Evolutionary conservation across 2,888 invertebrate genomes (phyloP).

Genomic region (Zhuqinia jingwanae): DNA sequence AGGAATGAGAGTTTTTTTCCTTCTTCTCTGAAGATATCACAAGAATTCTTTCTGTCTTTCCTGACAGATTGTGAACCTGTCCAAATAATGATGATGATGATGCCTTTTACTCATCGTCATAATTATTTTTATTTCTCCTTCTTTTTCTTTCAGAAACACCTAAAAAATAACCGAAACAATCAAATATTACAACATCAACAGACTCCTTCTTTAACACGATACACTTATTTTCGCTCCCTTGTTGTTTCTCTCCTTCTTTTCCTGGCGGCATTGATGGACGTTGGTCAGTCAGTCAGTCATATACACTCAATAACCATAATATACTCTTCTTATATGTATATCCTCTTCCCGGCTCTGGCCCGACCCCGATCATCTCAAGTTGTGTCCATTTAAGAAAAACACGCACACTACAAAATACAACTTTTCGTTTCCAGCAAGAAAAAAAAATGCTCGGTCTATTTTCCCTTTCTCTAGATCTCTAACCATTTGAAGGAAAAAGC

Average conservation of each 20-base stretch:
- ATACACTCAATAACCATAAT: neutral
- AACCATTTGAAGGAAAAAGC: slow-evolving; percentile 46
- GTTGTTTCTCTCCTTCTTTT: neutral
- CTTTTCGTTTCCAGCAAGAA: slow-evolving; percentile 45
- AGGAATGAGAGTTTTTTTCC: neutral
- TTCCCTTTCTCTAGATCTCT: slow-evolving; percentile 33
- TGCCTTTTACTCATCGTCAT: neutral
- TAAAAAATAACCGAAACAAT: slow-evolving; percentile 29
- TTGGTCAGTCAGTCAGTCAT: slow-evolving; percentile 35
- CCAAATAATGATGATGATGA: slow-evolving; percentile 26
- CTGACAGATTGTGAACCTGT: slow-evolving; percentile 49
- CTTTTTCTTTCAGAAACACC: neutral
- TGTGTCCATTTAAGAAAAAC: slow-evolving; percentile 45
- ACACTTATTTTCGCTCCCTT: neutral
- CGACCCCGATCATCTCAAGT: slow-evolving; percentile 22
- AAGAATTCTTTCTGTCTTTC: slow-evolving; percentile 3
- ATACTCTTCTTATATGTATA: too few species aligned
- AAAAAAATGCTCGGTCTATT: neutral
- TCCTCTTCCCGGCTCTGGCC: neutral
- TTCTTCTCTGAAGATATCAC: slow-evolving; percentile 8
- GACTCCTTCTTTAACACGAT: neutral
- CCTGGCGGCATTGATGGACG: slow-evolving; percentile 67
- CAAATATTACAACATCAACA: slow-evolving; percentile 46
- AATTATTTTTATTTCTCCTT: neutral
- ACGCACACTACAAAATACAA: slow-evolving; percentile 35